Evolutionary conservation across 1,140 invertebrate genomes (phyloP), one percentile per base, ranked within the genome.

Genomic region (Aphidius ervi): DNA sequence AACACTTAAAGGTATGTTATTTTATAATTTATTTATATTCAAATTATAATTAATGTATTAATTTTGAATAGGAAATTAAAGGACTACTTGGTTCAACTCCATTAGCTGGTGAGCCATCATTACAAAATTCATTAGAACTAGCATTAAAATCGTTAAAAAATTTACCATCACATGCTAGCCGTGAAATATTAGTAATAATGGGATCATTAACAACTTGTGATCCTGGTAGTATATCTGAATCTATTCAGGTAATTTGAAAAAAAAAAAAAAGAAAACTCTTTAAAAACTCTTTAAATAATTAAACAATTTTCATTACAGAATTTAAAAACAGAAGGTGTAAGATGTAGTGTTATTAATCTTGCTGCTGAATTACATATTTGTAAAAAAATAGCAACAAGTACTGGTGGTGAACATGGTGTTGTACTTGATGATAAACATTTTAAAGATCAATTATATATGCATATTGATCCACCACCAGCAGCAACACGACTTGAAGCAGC

Each of bases 171-270:
- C 95, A 99, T 81, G 92, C 95, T 1, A 98, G 94, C 62, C 82
- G 94, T 70, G 95, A 98, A 81, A 85, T 98, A 46, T 78, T 94
- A n/a, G 81, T 98, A 5, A 85, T 99, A 9, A 88, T 95, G 82
- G 95, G 93, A 2, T 96, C 94, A 70, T 82, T 99, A 39, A 98
- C 96, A 3, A 96, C 95, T 3, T 98, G 96, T 81, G 97, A 99
- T 82, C 97, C 97, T 23, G 87, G 91, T 31, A 93, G 98, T 72
- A 97, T 99, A 39, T 88, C 86, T 65, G 82, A 83, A 58, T 97
- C 94, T 6, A 90, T 98, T 71, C 83, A 92, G 78, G 91, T 92
- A 7, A n/a, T 31, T 52, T 31, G 39, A 59, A 45, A 52, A 45
- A 16, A 59, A 43, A 5, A 2, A 31, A 52, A 8, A 31, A 43